Evolutionary conservation across 1,140 invertebrate genomes (phyloP).

Genomic region (Pseudomyrmex sp.): DNA sequence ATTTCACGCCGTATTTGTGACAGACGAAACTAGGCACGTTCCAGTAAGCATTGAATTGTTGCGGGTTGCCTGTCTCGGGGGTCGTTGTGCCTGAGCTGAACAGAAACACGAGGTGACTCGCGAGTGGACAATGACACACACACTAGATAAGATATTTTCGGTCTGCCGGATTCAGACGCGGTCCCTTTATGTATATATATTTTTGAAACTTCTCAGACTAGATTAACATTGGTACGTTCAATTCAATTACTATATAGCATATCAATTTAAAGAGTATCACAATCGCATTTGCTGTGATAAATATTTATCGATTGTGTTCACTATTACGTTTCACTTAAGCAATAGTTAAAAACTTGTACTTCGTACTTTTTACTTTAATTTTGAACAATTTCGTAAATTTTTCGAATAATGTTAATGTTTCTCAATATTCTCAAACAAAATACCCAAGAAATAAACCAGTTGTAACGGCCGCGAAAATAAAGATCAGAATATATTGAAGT

Average conservation of each 20-base stretch:
- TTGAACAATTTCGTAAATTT: not conserved
- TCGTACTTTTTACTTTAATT: not conserved
- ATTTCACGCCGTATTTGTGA: conserved; percentile 87
- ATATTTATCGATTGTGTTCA: not conserved
- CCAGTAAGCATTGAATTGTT: conserved; percentile 90
- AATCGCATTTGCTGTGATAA: not conserved
- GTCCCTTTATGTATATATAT: not conserved
- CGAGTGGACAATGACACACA: conserved; percentile 63
- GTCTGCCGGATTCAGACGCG: conserved; percentile 60
- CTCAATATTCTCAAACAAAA: not conserved
- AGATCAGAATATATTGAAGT: conserved; percentile 17
- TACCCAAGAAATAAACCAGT: conserved; percentile 63
- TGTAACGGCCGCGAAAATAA: not conserved
- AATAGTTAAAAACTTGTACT: no score
- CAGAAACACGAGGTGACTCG: conserved; percentile 55
- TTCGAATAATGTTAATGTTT: not conserved
- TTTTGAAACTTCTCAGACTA: conserved; percentile 25
- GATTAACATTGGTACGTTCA: conserved; percentile 23
- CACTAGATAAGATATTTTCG: conserved; percentile 72
- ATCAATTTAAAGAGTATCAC: not conserved
- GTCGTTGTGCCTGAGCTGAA: conserved; percentile 67
- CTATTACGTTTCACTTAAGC: no score
- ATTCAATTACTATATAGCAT: not conserved
- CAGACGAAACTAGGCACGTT: conserved; percentile 92
- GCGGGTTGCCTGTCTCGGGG: conserved; percentile 9